Percentiles rank a stretch among this genome's conserved stretches.
phyloP scores from a whole-genome alignment of 92 coral and sea anemone genomes.

The Galaxea fascicularis region DNA sequence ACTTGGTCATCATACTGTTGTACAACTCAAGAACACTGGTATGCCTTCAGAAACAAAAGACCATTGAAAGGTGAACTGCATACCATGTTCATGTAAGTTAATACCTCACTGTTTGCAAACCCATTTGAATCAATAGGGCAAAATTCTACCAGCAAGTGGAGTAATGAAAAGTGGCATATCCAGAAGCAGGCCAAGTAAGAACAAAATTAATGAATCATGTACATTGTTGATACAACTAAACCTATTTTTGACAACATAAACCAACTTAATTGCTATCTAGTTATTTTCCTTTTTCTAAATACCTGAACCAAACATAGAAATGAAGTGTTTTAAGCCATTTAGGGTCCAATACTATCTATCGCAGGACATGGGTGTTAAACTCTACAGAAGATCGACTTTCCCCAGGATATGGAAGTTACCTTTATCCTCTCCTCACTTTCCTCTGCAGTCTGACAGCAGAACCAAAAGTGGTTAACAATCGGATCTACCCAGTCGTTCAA shows the following conservation, averaged over 20 bases:
- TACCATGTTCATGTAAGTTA: neutral
- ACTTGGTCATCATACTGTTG: conserved; percentile 30
- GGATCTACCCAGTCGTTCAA: conserved; percentile 52
- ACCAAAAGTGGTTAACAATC: conserved; percentile 73
- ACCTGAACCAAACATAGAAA: neutral
- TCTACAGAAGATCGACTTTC: neutral
- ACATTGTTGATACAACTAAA: too few species aligned
- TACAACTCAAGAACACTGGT: conserved; percentile 32
- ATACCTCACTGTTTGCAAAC: neutral
- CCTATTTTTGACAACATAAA: too few species aligned
- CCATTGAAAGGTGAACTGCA: neutral
- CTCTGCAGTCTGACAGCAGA: conserved; percentile 29
- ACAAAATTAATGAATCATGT: too few species aligned
- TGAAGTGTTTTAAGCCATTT: conserved; percentile 45
- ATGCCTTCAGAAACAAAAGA: neutral
- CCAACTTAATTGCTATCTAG: neutral
- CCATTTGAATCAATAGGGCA: neutral
- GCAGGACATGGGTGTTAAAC: neutral
- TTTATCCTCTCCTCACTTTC: conserved; percentile 60
- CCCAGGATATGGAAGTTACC: conserved; percentile 24
- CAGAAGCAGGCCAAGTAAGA: neutral
- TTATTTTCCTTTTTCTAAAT: neutral
- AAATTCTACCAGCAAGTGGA: neutral
- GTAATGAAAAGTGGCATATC: too few species aligned
- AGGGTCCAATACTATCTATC: conserved; percentile 40